Percentiles rank a stretch among this genome's conserved stretches.
Evolutionary conservation across 2,888 invertebrate species (phyloP).

Genomic region (Gandaritis pyraliata): DNA sequence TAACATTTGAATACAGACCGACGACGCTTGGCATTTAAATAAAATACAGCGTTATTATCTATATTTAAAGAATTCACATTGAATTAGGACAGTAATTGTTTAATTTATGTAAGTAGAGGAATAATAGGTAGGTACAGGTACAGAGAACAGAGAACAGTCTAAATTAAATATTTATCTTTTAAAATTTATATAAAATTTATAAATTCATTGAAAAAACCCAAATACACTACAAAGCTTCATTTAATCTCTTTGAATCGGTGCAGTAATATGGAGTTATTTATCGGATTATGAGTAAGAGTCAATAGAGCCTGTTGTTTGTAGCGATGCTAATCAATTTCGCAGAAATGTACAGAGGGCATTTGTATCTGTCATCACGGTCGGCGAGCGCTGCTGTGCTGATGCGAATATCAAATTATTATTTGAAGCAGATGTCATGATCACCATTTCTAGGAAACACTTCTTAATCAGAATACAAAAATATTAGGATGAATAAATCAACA

Average conservation of each 20-base stretch:
- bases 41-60: constrained; percentile 43
- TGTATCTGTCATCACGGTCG: constrained; percentile 69
- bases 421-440: constrained; percentile 68
- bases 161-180: too few species aligned
- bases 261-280: constrained; percentile 61
- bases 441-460: constrained; percentile 40
- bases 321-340: constrained; percentile 73
- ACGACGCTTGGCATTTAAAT: constrained; percentile 51
- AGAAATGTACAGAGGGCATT: constrained; percentile 76
- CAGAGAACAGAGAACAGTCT: too few species aligned
- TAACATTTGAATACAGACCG: constrained; percentile 50
- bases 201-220: too few species aligned
- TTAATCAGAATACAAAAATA: constrained; percentile 1
- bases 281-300: constrained; percentile 63
- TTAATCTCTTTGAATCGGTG: constrained; percentile 39
- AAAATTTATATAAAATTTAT: constrained; percentile 36
- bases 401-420: constrained; percentile 79
- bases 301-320: constrained; percentile 53
- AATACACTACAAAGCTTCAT: constrained; percentile 32
- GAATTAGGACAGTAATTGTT: constrained; percentile 42
- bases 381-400: constrained; percentile 55
- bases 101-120: constrained; percentile 40
- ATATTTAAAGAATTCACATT: constrained; percentile 37
- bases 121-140: not conserved
- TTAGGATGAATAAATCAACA: not conserved